phyloP scores from a whole-genome alignment of 1,140 invertebrate genomes.

The Bactericera cockerelli region DNA sequence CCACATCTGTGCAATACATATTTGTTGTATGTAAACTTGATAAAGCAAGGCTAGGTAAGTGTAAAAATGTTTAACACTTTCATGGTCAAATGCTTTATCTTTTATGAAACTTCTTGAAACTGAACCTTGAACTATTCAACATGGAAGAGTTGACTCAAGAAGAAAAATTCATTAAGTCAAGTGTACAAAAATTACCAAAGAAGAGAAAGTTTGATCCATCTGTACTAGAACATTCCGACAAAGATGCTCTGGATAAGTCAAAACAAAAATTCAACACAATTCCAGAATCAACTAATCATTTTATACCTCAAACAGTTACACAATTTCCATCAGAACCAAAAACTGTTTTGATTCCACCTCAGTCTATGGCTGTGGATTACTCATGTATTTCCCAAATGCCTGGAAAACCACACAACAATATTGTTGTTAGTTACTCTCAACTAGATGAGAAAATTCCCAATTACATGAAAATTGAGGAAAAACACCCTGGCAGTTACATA shows the following conservation, averaged over 20 bases:
- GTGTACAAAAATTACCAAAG: slow-evolving; percentile 55
- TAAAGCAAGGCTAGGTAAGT: too few species aligned
- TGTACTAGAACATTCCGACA: slow-evolving; percentile 49
- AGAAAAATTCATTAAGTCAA: slow-evolving; percentile 6
- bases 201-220: slow-evolving; percentile 76
- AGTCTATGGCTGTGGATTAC: slow-evolving; percentile 43
- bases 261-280: slow-evolving; percentile 9
- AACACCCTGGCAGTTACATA: neutral
- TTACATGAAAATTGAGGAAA: too few species aligned
- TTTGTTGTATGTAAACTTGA: too few species aligned
- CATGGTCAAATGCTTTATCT: too few species aligned
- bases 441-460: too few species aligned
- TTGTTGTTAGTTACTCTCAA: too few species aligned
- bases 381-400: slow-evolving; percentile 25
- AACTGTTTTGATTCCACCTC: slow-evolving; percentile 35
- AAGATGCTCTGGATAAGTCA: slow-evolving; percentile 6
- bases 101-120: too few species aligned
- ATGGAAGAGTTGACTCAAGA: too few species aligned
- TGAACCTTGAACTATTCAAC: too few species aligned
- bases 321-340: slow-evolving; percentile 22
- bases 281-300: slow-evolving; percentile 9
- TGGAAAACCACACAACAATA: neutral
- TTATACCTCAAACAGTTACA: slow-evolving; percentile 11
- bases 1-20: too few species aligned
- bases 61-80: too few species aligned